Percentiles rank a stretch among this genome's conserved stretches.
phyloP scores from a whole-genome alignment of 2,888 invertebrate species.

The Oscheius sp. region DNA sequence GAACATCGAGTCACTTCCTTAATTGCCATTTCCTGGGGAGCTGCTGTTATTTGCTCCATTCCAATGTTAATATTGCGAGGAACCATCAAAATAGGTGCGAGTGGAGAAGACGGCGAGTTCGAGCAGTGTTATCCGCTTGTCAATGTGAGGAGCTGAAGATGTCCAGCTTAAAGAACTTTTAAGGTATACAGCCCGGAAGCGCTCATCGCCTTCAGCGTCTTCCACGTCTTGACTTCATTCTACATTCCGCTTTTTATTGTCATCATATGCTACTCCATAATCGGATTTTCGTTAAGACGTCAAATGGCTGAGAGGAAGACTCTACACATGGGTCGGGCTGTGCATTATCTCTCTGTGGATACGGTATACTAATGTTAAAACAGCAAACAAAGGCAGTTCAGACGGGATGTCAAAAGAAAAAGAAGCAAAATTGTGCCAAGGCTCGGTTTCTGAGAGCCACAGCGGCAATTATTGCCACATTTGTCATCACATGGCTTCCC shows the following conservation, averaged over 20 bases:
- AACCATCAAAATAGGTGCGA: constrained; percentile 45
- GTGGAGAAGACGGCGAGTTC: constrained; percentile 41
- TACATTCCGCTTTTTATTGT: constrained; percentile 66
- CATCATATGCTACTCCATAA: constrained; percentile 60
- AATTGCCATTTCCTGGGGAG: constrained; percentile 58
- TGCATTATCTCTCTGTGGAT: constrained; percentile 16
- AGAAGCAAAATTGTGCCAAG: constrained; percentile 51
- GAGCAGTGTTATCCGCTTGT: constrained; percentile 62
- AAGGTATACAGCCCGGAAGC: constrained; percentile 48
- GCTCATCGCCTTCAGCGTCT: constrained; percentile 59
- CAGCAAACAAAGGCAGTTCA: background rate
- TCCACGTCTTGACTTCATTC: constrained; percentile 67
- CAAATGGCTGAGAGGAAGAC: constrained; percentile 57
- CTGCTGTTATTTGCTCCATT: constrained; percentile 58
- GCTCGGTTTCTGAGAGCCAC: constrained; percentile 63
- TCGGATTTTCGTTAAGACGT: constrained; percentile 57
- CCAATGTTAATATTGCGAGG: constrained; percentile 61
- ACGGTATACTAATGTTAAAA: background rate
- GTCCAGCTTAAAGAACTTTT: background rate
- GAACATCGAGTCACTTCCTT: constrained; percentile 58
- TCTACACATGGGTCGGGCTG: constrained; percentile 40
- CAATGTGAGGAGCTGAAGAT: constrained; percentile 37
- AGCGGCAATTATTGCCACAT: constrained; percentile 64
- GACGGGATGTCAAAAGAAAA: constrained; percentile 30
- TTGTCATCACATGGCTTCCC: constrained; percentile 67